Percentiles rank a stretch among this genome's conserved stretches.
Conservation (phyloP, 1,140 invertebrate genomes). For the Tetragonula clypearis region DNA sequence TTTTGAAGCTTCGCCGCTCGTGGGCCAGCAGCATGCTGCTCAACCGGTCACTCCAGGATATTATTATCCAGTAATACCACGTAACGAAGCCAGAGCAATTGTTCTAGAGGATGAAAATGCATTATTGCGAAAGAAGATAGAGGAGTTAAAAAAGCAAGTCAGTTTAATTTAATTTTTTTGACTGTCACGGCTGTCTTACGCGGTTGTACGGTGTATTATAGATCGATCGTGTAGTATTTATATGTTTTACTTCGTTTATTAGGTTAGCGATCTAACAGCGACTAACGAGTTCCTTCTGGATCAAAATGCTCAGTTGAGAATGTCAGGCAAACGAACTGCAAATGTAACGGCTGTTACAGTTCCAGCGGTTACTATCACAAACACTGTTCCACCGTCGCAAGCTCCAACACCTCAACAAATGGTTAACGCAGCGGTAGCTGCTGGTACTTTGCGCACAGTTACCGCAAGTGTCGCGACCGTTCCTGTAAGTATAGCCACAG, state of each 20-base stretch:
- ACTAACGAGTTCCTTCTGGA: slow-evolving; percentile 92
- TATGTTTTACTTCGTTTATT: slow-evolving; percentile 2
- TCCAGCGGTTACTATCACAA: slow-evolving; percentile 84
- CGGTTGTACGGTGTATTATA: background rate
- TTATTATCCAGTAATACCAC: slow-evolving; percentile 79
- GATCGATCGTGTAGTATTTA: too few relatives aligned
- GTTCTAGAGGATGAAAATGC: slow-evolving; percentile 89
- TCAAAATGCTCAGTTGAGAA: slow-evolving; percentile 89
- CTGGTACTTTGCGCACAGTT: slow-evolving; percentile 83
- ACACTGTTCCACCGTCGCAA: slow-evolving; percentile 81
- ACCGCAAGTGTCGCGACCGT: slow-evolving; percentile 85
- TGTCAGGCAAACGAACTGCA: slow-evolving; percentile 84
- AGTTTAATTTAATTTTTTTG: slow-evolving; percentile 51
- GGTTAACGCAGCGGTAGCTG: slow-evolving; percentile 79
- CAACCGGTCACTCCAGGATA: slow-evolving; percentile 75
- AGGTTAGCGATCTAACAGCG: slow-evolving; percentile 87
- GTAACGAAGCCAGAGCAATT: slow-evolving; percentile 80
- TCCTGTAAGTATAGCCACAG: slow-evolving; percentile 85
- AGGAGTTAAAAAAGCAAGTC: slow-evolving; percentile 88
- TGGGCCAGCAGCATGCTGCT: slow-evolving; percentile 74
- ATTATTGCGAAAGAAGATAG: slow-evolving; percentile 87
- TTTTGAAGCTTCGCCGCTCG: slow-evolving; percentile 74
- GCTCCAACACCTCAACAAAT: slow-evolving; percentile 81
- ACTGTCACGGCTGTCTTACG: background rate
- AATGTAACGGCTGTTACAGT: slow-evolving; percentile 83